Percentiles rank a stretch among this genome's conserved stretches.
phyloP scores from a whole-genome alignment of 2,888 invertebrate species.

The Drosophila kanekoi region DNA sequence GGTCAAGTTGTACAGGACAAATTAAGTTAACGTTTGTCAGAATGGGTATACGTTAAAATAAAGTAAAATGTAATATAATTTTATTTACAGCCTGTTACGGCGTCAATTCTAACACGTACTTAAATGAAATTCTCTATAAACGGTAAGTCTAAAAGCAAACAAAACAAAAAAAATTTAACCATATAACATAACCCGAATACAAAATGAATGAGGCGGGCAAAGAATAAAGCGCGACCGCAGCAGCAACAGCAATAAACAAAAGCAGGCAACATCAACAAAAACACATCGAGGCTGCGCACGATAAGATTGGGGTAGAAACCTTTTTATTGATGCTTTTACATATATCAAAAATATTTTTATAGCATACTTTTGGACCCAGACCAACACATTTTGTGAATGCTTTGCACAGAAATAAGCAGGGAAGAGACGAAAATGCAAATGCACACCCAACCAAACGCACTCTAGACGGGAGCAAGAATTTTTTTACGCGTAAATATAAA shows the following conservation, averaged over 20 bases:
- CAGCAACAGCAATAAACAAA: conserved; percentile 50
- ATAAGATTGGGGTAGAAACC: conserved; percentile 29
- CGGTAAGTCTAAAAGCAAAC: conserved; percentile 41
- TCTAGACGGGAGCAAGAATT: no score
- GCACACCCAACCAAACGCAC: not conserved
- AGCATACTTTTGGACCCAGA: conserved; percentile 56
- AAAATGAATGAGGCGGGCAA: conserved; percentile 60
- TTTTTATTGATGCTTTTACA: conserved; percentile 79
- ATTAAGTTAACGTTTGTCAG: not conserved
- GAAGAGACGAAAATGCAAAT: conserved; percentile 23
- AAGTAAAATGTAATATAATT: conserved; percentile 55
- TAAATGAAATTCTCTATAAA: conserved; percentile 74
- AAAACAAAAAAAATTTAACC: conserved; percentile 17
- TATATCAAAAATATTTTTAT: conserved; percentile 77
- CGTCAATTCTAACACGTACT: conserved; percentile 77
- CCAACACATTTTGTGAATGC: conserved; percentile 60
- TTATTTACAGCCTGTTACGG: no score
- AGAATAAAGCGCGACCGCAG: no score
- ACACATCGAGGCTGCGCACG: conserved; percentile 10
- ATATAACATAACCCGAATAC: conserved; percentile 54
- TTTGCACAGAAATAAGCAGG: conserved; percentile 36
- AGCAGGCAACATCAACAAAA: conserved; percentile 31
- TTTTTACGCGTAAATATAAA: no score
- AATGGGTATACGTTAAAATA: conserved; percentile 26
- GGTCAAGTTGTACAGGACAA: not conserved